Evolutionary conservation across 2,888 invertebrate species (phyloP).

Genomic region (Gastracanthus pulcherrimus): DNA sequence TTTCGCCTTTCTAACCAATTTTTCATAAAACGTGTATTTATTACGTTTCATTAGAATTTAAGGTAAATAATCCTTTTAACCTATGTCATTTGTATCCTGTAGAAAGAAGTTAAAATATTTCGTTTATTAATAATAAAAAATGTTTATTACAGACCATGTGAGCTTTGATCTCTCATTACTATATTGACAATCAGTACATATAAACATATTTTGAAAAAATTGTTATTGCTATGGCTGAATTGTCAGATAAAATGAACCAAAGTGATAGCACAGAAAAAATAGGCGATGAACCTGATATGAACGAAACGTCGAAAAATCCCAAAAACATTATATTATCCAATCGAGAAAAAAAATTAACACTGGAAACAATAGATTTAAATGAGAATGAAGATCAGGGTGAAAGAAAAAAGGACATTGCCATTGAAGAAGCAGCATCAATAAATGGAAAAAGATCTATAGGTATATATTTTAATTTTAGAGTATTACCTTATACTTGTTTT

Average conservation of each 20-base stretch:
- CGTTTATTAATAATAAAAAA: not conserved
- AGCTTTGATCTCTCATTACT: conserved; percentile 1
- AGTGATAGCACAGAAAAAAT: conserved; percentile 5
- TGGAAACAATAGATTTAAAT: not conserved
- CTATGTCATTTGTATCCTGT: not conserved
- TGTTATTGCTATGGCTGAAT: conserved; percentile 29
- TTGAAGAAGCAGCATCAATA: not conserved
- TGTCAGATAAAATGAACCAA: conserved; percentile 13
- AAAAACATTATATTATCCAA: not conserved
- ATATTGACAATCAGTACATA: not conserved
- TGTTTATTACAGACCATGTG: conserved; percentile 36
- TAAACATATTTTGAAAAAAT: not conserved
- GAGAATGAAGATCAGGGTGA: not conserved
- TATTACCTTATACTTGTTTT: not conserved
- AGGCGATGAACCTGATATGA: not conserved
- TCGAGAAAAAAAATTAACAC: not conserved
- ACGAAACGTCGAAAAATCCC: not conserved
- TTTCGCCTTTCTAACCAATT: too few relatives aligned
- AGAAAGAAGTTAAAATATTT: not conserved
- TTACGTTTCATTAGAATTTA: too few relatives aligned
- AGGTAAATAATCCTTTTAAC: too few relatives aligned
- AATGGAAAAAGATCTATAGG: conserved; percentile 28
- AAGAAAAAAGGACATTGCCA: not conserved
- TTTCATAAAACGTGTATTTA: too few relatives aligned
- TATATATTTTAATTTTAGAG: not conserved